Evolutionary conservation across 2,113 vertebrate genomes (phyloP).

Genomic region (Myanophis thanlyinensis): DNA sequence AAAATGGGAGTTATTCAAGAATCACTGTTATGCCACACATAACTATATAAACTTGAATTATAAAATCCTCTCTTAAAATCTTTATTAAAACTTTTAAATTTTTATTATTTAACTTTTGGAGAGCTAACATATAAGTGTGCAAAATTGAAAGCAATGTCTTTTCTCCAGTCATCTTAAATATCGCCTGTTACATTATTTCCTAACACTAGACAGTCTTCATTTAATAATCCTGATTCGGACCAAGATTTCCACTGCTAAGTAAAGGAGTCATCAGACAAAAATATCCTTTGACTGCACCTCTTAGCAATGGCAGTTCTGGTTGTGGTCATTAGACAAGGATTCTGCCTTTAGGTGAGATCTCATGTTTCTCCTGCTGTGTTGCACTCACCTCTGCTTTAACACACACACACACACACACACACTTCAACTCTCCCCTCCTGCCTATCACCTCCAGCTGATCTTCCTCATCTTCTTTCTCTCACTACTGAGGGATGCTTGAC

Average conservation of each 20-base stretch:
- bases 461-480: neutral
- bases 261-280: neutral
- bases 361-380: neutral
- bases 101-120: neutral
- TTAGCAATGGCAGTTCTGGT: neutral
- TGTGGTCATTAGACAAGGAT: neutral
- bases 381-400: neutral
- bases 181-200: neutral
- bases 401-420: rapidly evolving
- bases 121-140: neutral
- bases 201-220: neutral
- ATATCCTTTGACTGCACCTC: neutral
- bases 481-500: neutral
- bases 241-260: neutral
- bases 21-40: neutral
- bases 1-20: neutral
- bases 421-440: neutral
- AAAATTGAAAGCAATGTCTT: neutral
- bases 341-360: neutral
- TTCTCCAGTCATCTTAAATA: neutral
- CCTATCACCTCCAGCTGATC: neutral
- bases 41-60: neutral
- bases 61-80: neutral
- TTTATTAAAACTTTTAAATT: neutral
- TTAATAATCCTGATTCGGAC: no score